Percentiles rank a stretch among this genome's conserved stretches.
Conservation (phyloP, 2,888 invertebrate genomes). For the Sminthurides aquaticus region DNA sequence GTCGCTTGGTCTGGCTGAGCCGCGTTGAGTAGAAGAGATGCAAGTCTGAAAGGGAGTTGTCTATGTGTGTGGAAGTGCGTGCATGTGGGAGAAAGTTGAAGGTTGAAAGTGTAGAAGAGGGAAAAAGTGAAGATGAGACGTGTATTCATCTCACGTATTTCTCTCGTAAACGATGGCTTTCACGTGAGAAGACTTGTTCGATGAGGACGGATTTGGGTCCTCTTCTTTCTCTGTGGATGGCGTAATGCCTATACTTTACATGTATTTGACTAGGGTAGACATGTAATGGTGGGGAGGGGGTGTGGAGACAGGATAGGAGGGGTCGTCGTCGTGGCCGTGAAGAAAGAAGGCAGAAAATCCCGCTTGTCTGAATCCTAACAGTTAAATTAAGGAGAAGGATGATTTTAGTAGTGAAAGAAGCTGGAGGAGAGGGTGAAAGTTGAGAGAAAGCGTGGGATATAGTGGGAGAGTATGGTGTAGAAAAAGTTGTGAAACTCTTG, state of each 20-base stretch:
- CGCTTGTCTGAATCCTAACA: background rate
- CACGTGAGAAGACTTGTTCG: slow-evolving; percentile 31
- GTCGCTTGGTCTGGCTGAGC: background rate
- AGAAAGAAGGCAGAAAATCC: background rate
- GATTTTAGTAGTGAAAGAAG: background rate
- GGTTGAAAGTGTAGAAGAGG: background rate
- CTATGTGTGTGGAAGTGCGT: background rate
- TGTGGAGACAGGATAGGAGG: background rate
- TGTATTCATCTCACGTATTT: slow-evolving; percentile 36
- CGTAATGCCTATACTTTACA: background rate
- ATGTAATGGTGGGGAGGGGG: no score
- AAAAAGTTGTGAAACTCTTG: background rate
- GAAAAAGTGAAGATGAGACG: background rate
- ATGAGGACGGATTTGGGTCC: slow-evolving; percentile 17
- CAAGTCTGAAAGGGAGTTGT: background rate
- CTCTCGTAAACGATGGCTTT: slow-evolving; percentile 39
- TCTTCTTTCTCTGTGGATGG: background rate
- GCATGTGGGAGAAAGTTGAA: background rate
- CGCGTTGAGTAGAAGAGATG: background rate
- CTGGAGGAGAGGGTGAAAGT: background rate
- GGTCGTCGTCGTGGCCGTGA: background rate
- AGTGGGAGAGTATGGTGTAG: background rate
- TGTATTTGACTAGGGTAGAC: background rate
- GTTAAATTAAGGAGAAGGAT: background rate
- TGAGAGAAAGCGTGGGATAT: background rate